A percentile compares a stretch with the other conserved stretches of the same genome.
These are phyloP conservation scores for Ceratosolen fusciceps DNA, from an alignment of 1,140 invertebrate genomes.

Conservation along the genomic window DNA sequence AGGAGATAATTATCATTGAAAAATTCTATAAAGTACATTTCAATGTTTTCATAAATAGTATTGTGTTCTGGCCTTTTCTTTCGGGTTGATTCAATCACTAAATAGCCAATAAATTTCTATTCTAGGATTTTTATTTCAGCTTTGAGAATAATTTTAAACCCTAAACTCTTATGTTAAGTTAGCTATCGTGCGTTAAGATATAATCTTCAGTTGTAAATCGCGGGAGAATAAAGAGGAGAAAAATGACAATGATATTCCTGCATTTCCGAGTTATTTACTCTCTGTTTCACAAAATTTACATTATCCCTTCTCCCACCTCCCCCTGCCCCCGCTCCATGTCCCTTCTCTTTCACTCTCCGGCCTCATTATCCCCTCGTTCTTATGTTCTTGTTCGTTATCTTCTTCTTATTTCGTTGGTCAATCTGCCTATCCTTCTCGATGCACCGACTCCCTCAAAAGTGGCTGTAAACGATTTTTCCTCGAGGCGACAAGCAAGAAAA, in stretches of 20 bases:
- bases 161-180: neutral
- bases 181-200: constrained; percentile 9
- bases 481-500: constrained; percentile 37
- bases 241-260: constrained; percentile 31
- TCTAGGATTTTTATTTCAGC: neutral
- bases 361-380: no score
- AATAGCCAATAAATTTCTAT: neutral
- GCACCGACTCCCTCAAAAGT: constrained; percentile 1
- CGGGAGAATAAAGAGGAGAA: no score
- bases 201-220: neutral
- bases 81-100: neutral
- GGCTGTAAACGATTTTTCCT: constrained; percentile 30
- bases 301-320: constrained; percentile 14
- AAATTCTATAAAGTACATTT: neutral
- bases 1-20: no score
- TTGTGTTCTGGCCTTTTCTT: no score
- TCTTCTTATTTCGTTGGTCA: no score
- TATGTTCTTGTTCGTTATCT: no score
- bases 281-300: constrained; percentile 33
- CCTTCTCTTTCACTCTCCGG: no score
- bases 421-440: neutral
- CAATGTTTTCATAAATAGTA: no score
- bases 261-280: neutral
- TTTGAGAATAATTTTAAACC: neutral
- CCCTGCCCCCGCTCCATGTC: neutral